Percentiles rank a stretch among this genome's conserved stretches.
These are phyloP conservation scores for Agrypnia vestita DNA, from an alignment of 1,140 invertebrate species.

Conservation along the genomic window DNA sequence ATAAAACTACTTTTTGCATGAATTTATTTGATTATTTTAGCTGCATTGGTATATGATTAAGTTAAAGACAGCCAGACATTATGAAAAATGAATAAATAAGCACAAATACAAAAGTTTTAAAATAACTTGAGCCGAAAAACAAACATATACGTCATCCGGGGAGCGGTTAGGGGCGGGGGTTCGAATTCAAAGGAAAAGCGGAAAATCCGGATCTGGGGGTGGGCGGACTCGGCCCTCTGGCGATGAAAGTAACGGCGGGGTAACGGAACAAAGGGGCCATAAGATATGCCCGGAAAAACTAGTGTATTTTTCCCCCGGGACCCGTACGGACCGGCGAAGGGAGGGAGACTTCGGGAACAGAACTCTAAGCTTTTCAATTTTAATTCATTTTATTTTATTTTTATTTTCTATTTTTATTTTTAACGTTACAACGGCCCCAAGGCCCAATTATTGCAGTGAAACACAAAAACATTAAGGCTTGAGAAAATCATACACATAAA, in stretches of 20 bases:
- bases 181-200: slow-evolving; percentile 46
- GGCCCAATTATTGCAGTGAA: too few relatives aligned
- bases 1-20: too few relatives aligned
- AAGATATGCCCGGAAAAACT: slow-evolving; percentile 74
- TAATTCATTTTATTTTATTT: neutral
- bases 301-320: slow-evolving; percentile 68
- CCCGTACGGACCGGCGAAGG: slow-evolving; percentile 52
- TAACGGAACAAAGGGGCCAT: slow-evolving; percentile 73
- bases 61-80: too few relatives aligned
- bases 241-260: slow-evolving; percentile 72
- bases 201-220: slow-evolving; percentile 59
- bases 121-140: slow-evolving; percentile 1
- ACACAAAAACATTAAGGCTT: too few relatives aligned
- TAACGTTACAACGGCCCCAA: too few relatives aligned
- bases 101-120: too few relatives aligned
- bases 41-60: too few relatives aligned
- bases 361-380: slow-evolving; percentile 6
- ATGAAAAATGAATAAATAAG: too few relatives aligned
- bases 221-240: slow-evolving; percentile 63
- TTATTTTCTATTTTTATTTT: too few relatives aligned
- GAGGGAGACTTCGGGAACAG: neutral
- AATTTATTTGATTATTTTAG: too few relatives aligned
- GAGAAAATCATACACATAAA: too few relatives aligned
- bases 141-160: slow-evolving; percentile 35
- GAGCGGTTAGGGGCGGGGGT: slow-evolving; percentile 15